Base-by-base conservation (phyloP, 2,888 invertebrate genomes). In the Hoplodrina ambigua region DNA sequence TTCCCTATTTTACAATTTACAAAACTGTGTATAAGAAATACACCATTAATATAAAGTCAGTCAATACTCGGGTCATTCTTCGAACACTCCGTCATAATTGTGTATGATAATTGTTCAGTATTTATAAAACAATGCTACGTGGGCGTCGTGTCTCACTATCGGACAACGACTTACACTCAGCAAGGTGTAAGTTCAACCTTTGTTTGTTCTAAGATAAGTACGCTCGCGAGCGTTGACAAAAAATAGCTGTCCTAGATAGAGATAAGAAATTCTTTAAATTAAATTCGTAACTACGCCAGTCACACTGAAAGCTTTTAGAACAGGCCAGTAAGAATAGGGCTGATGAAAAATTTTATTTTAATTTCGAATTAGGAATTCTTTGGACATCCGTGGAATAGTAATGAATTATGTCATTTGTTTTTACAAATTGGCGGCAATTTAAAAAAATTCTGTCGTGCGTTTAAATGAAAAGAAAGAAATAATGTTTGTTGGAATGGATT, bases 191-290 rank as follows among this genome's bases (percentile, higher is more conserved):
- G 86, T 85, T 87, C 83, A 85, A 69, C 60, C 68, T 71, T 62
- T 86, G 85, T 89, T 89, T 88, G 81, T 75, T 78, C 64, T 77
- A 57, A 69, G 86, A 87, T 87, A 86, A 82, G 58, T 53, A 33
- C 19, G 50, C 20, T 6, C 5, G 41, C n/a, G 37, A 33, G 20
- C 2, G 53, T 54, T 53, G 11, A 69, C 19, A 50, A 70, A 75
- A 74, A 70, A 75, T 2, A 33, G 50, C 20, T 65, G 65, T 4
- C 54, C 50, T 57, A 75, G n/a, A 53, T 75, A 56, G 1, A 25
- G 6, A 19, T 1, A 46, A 17, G 11, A 15, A 33, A 46, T 20
- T 7, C 10, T 37, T 33, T 52, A 19, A 8, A 17, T 33, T 20
- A 5, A 44, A 46, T 7, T 56, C 8, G 44, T 10, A 41, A 57